Base-by-base conservation (phyloP, 2,888 invertebrate genomes). In the Galerucella pusilla region DNA sequence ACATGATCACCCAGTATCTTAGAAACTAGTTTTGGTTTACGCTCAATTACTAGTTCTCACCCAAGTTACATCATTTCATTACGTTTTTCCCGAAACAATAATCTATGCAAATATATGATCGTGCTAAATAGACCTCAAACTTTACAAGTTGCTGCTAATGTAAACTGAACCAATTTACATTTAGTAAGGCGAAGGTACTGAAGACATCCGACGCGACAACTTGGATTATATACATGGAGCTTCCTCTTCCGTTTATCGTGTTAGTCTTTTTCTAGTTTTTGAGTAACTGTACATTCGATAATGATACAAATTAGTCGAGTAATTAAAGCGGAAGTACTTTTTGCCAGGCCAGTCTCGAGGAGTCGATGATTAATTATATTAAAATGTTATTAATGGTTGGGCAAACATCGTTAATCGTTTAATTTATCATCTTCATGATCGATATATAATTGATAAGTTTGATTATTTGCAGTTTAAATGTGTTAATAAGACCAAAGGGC, bases 301-400 rank as follows among this genome's bases (percentile, higher is more conserved):
- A 72, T 72, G 66, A 72, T 46, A 66, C 60, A 72, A 72, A 72
- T 72, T 72, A 60, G 65, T 49, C 25, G 35, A 52, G 72, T 66
- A 72, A 72, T 72, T 72, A 66, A 72, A 72, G 67, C 72, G 72
- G 72, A 72, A 72, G 60, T 57, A 45, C 42, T 65, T 20, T 65
- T 65, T 65, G 16, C 45, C 64, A 65, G 64, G 46, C 42, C 42
- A 46, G 64, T 65, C 45, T 45, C 46, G 16, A 46, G 46, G 16
- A 65, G 46, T 12, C 12, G 61, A 28, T 10, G 20, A 57, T 57
- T 20, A 57, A 16, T 57, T 57, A 20, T 20, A 57, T 20, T 57
- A 57, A 46, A 57, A 9, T 57, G 9, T 16, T 20, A 20, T 57
- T 49, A 49, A 49, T 14, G 49, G 14, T 14, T 49, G 49, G 49